These are phyloP conservation scores for Hyalella azteca DNA, from an alignment of 2,888 invertebrate genomes.

Conservation along the genomic window DNA sequence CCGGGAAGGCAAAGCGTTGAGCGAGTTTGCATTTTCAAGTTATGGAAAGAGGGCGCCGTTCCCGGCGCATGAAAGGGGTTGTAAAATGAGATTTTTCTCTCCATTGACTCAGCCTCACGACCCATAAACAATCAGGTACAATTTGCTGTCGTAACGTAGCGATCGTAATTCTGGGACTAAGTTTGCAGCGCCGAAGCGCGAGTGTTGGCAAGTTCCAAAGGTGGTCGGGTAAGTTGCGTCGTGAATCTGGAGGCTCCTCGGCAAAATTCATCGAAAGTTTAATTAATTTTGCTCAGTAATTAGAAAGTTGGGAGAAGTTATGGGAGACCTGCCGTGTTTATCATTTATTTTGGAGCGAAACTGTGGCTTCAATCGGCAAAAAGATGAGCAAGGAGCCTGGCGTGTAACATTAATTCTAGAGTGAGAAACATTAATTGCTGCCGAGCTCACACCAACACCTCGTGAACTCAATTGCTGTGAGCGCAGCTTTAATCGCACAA, in stretches of 20 bases:
- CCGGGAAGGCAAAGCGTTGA: not conserved
- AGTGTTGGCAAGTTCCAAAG: conserved; percentile 2
- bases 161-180: conserved; percentile 12
- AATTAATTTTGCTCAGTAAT: conserved; percentile 40
- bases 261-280: conserved; percentile 33
- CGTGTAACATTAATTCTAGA: not conserved
- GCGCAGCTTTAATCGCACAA: not conserved
- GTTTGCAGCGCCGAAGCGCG: not conserved
- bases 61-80: conserved; percentile 19
- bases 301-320: conserved; percentile 35
- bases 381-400: not conserved
- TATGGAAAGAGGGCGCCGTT: conserved; percentile 26
- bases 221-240: conserved; percentile 17
- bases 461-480: not conserved
- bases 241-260: conserved; percentile 1
- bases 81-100: conserved; percentile 35
- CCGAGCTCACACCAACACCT: not conserved
- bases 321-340: conserved; percentile 36
- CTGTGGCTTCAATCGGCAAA: conserved; percentile 25
- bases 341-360: conserved; percentile 28
- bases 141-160: conserved; percentile 22
- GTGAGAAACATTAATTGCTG: conserved; percentile 13
- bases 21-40: conserved; percentile 31
- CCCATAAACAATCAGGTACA: conserved; percentile 37
- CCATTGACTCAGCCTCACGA: conserved; percentile 31